These are phyloP conservation scores for Andrena bicolor DNA, from an alignment of 2,888 invertebrate species.

Conservation along the genomic window DNA sequence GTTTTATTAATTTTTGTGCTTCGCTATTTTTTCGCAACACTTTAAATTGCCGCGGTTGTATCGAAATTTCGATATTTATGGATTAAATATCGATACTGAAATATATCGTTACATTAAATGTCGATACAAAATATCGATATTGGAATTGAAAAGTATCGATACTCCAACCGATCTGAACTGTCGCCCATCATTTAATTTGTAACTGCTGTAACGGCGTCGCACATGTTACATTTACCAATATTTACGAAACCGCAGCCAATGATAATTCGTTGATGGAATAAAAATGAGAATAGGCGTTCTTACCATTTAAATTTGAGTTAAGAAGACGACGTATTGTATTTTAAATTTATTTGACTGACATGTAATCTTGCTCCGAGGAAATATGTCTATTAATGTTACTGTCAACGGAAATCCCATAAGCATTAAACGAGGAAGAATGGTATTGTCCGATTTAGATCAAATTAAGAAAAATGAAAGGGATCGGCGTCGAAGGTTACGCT, in stretches of 20 bases:
- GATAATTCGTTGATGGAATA: constrained; percentile 31
- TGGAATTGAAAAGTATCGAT: too few relatives aligned
- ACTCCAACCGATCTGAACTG: too few relatives aligned
- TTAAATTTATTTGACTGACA: constrained; percentile 13
- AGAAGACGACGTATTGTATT: constrained; percentile 37
- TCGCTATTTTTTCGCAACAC: too few relatives aligned
- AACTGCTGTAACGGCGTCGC: not conserved
- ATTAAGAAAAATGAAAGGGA: constrained; percentile 87
- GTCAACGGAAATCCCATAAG: constrained; percentile 87
- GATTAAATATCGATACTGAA: too few relatives aligned
- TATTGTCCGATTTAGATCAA: constrained; percentile 86
- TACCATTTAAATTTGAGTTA: constrained; percentile 74
- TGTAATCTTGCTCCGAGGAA: constrained; percentile 16
- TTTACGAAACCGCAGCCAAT: constrained; percentile 13
- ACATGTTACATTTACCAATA: not conserved
- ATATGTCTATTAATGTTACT: constrained; percentile 88
- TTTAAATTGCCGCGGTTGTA: too few relatives aligned
- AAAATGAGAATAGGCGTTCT: constrained; percentile 64
- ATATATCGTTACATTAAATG: too few relatives aligned
- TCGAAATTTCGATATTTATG: too few relatives aligned
- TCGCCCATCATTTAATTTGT: too few relatives aligned
- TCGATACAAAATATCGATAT: too few relatives aligned
- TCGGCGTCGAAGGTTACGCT: constrained; percentile 87
- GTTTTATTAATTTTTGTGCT: too few relatives aligned
- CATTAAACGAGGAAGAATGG: constrained; percentile 85